phyloP scores from a whole-genome alignment of 2,888 invertebrate genomes.

The Digitonthophagus gazella region DNA sequence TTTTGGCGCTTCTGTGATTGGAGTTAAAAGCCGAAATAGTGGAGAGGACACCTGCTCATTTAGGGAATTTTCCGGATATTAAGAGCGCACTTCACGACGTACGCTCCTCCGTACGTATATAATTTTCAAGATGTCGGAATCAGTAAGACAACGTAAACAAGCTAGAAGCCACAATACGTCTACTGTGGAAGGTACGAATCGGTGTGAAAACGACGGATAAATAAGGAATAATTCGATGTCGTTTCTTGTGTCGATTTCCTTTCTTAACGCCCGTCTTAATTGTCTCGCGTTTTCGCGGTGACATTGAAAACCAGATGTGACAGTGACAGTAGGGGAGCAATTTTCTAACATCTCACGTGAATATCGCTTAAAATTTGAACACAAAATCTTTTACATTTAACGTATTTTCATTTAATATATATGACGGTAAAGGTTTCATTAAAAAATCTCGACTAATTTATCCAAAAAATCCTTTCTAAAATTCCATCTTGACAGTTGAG shows the following conservation, averaged over 20 bases:
- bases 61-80: neutral
- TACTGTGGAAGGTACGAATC: neutral
- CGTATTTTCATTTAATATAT: too few relatives aligned
- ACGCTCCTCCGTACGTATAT: neutral
- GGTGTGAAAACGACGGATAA: too few relatives aligned
- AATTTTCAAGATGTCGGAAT: neutral
- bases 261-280: too few relatives aligned
- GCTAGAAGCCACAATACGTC: neutral
- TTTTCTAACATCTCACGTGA: neutral
- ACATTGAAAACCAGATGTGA: neutral
- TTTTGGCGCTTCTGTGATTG: neutral
- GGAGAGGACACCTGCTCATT: neutral
- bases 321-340: neutral
- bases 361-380: neutral
- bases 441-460: too few relatives aligned
- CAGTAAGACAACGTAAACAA: neutral
- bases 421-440: too few relatives aligned
- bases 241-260: neutral
- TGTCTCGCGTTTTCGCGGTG: neutral
- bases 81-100: neutral
- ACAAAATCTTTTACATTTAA: too few relatives aligned
- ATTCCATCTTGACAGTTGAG: neutral
- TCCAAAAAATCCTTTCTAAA: neutral
- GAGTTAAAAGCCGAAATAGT: neutral
- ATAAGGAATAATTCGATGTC: neutral